Evolutionary conservation across 2,888 invertebrate genomes (phyloP).

Genomic region (Dascillus cervinus): DNA sequence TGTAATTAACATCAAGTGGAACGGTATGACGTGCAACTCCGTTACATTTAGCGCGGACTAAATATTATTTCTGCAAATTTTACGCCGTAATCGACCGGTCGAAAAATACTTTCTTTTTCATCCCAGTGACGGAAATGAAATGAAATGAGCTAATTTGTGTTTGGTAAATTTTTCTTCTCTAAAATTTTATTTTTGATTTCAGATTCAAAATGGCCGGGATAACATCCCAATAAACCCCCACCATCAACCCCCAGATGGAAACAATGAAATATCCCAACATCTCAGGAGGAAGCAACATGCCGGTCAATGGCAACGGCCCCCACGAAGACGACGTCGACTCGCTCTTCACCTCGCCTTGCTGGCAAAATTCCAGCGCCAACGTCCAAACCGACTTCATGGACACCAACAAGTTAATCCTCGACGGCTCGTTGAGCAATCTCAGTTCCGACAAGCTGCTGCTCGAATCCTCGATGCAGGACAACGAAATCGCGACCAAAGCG

Average conservation of each 20-base stretch:
- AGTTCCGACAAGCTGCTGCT: conserved; percentile 42
- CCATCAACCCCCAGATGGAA: conserved; percentile 31
- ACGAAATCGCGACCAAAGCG: conserved; percentile 39
- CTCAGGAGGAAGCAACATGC: conserved; percentile 38
- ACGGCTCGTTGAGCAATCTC: conserved; percentile 47
- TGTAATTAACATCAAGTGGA: too few species aligned
- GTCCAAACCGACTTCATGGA: conserved; percentile 48
- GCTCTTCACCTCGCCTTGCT: conserved; percentile 64
- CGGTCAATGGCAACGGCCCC: conserved; percentile 36
- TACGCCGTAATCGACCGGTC: too few species aligned
- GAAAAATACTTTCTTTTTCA: too few species aligned
- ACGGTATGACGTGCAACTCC: too few species aligned
- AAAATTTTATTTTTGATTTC: not conserved
- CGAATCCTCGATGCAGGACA: conserved; percentile 45
- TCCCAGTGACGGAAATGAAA: too few species aligned
- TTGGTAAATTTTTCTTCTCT: conserved; percentile 1
- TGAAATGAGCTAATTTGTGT: too few species aligned
- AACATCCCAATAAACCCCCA: conserved; percentile 6
- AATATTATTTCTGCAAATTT: too few species aligned
- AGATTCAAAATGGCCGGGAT: not conserved
- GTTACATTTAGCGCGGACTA: too few species aligned
- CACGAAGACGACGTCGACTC: conserved; percentile 56
- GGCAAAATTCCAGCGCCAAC: conserved; percentile 49
- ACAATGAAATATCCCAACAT: conserved; percentile 43
- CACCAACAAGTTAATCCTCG: conserved; percentile 48